Evolutionary conservation across 2,888 invertebrate species (phyloP), one percentile per base, ranked within the genome.

Genomic region (Lycia hirtaria): DNA sequence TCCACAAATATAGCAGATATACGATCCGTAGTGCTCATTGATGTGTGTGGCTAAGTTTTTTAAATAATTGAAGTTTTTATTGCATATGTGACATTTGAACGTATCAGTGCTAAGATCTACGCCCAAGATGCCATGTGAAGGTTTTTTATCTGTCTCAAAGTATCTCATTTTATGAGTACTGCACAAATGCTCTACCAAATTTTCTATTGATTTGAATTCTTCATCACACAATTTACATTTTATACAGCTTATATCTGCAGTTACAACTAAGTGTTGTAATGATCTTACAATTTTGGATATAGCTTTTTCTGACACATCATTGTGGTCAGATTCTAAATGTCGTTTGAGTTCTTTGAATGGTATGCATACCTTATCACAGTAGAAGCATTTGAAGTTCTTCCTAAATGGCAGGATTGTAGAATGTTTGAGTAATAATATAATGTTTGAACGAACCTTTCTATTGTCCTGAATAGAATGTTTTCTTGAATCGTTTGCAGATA

Each of bases 1-100:
- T 0, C 77, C 76, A 51, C 85, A 86, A 38, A 76, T 67, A 35
- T 75, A 64, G 52, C 85, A 86, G 43, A 81, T 75, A 35, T 76
- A 77, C 28, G 72, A 60, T 1, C 69, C 70, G 32, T 73, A 77
- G 55, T 84, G 82, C 22, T 80, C 78, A 45, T 82, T 85, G 73
- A 85, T 83, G 51, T 85, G 85, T 4, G 63, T 40, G 0, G 68
- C 65, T 0, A 75, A 48, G 19, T 70, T 71, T 51, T 68, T 73
- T 32, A 73, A 71, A 37, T 70, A 73, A 2, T 59, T 37, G 37
- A 74, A 74, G 20, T 71, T 55, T 55, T 64, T 64, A 5, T 20
- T 24, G 24, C 74, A 74, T 0, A 70, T 30, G 14, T 63, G 59
- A 30, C 74, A 74, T 50, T 58, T 67, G 0, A 67, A 45, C 15